Conservation (phyloP, 2,113 vertebrate genomes). For the Verasper variegatus region DNA sequence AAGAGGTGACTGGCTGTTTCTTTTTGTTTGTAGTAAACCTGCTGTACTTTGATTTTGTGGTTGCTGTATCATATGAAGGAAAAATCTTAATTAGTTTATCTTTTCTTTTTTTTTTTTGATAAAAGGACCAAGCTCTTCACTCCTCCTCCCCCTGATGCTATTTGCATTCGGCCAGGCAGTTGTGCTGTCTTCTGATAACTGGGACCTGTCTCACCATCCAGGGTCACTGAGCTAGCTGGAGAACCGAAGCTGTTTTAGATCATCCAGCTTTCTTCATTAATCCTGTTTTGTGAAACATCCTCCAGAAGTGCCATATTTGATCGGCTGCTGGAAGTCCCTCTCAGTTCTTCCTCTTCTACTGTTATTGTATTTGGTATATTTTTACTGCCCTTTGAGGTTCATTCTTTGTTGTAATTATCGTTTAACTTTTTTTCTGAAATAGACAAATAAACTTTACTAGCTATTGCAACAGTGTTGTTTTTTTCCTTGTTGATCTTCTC, state of each 20-base stretch:
- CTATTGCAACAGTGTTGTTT: conserved; percentile 39
- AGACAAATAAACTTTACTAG: conserved; percentile 74
- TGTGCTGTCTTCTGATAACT: conserved; percentile 52
- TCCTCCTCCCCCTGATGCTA: conserved; percentile 16
- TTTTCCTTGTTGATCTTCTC: conserved; percentile 2
- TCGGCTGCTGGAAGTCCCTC: conserved; percentile 70
- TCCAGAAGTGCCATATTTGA: conserved; percentile 62
- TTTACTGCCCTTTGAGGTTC: conserved; percentile 66
- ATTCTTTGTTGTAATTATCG: conserved; percentile 75
- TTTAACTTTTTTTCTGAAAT: conserved; percentile 71
- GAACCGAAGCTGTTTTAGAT: too few relatives aligned
- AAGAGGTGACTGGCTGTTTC: conserved; percentile 44
- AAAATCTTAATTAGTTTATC: conserved; percentile 38
- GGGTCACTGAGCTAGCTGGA: conserved; percentile 4
- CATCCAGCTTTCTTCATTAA: background rate
- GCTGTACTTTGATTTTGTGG: conserved; percentile 72
- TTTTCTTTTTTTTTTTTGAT: conserved; percentile 24
- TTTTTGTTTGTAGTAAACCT: conserved; percentile 51
- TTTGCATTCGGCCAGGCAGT: conserved; percentile 57
- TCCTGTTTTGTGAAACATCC: conserved; percentile 43
- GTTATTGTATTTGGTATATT: conserved; percentile 73
- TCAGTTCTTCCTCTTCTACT: conserved; percentile 76
- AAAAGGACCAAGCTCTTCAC: conserved; percentile 73
- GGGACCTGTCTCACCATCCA: conserved; percentile 30
- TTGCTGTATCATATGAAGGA: conserved; percentile 64